Evolutionary conservation across 2,888 invertebrate genomes (phyloP).

Genomic region (Alloscopus bannaensis): DNA sequence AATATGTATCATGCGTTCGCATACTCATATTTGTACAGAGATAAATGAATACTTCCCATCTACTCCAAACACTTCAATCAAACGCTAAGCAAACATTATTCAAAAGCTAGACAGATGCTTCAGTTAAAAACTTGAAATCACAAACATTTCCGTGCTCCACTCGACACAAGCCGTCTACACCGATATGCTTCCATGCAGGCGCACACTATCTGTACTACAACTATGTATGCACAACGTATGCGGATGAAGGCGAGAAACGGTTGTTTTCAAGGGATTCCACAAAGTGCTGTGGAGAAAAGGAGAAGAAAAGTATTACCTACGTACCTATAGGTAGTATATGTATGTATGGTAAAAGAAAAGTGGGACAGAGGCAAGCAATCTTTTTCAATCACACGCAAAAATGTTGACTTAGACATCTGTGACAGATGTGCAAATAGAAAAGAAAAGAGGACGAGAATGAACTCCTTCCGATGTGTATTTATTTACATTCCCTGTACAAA

Average conservation of each 20-base stretch:
- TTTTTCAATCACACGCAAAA: conserved; percentile 58
- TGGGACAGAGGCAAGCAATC: conserved; percentile 51
- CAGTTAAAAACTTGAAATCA: conserved; percentile 48
- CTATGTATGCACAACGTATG: conserved; percentile 7
- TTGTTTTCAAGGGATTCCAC: conserved; percentile 31
- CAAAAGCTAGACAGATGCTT: conserved; percentile 41
- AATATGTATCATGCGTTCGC: too few species aligned
- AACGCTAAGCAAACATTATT: conserved; percentile 51
- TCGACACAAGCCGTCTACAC: conserved; percentile 17
- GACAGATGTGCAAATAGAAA: conserved; percentile 58
- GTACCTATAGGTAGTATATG: too few species aligned
- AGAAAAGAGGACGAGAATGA: too few species aligned
- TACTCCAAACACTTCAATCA: conserved; percentile 30
- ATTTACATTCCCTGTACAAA: conserved; percentile 31
- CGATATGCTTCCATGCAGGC: too few species aligned
- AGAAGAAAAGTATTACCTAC: too few species aligned
- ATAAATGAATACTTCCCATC: conserved; percentile 13
- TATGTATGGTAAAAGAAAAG: too few species aligned
- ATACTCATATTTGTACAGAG: too few species aligned
- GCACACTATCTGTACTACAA: neutral
- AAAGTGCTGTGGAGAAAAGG: conserved; percentile 24
- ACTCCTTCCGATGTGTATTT: conserved; percentile 11
- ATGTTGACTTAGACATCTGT: conserved; percentile 58
- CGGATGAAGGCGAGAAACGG: conserved; percentile 8
- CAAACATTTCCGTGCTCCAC: conserved; percentile 26